These are phyloP conservation scores for Acanthiza pusilla DNA, from an alignment of 2,797 vertebrate genomes.

Conservation along the genomic window DNA sequence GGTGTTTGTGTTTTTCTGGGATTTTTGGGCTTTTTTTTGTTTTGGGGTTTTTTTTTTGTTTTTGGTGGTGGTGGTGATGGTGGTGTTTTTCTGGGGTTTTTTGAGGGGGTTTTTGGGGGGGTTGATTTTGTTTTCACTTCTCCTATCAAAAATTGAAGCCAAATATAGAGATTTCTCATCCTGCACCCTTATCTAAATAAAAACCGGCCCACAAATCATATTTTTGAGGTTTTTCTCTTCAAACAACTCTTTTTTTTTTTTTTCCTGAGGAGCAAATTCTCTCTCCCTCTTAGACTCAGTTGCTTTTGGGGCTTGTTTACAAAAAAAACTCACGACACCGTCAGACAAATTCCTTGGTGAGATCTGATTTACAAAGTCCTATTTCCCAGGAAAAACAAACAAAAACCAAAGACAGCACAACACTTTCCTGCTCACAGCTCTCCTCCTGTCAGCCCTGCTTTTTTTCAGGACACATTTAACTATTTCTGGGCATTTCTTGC, in stretches of 20 bases:
- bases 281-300: not conserved
- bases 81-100: no score
- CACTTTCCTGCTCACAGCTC: not conserved
- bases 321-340: not conserved
- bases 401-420: not conserved
- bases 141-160: not conserved
- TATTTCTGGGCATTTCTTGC: not conserved
- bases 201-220: not conserved
- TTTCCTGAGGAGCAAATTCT: not conserved
- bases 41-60: no score
- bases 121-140: not conserved
- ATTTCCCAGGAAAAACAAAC: not conserved
- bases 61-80: no score
- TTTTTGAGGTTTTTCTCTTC: not conserved
- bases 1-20: no score
- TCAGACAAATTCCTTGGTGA: not conserved
- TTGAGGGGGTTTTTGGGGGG: no score
- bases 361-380: not conserved
- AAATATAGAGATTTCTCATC: constrained; percentile 17
- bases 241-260: not conserved
- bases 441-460: not conserved
- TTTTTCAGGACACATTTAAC: not conserved
- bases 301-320: not conserved
- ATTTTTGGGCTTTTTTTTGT: no score
- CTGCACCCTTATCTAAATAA: not conserved